phyloP scores from a whole-genome alignment of 1,140 invertebrate genomes.

The Lasioglossum albipes region DNA sequence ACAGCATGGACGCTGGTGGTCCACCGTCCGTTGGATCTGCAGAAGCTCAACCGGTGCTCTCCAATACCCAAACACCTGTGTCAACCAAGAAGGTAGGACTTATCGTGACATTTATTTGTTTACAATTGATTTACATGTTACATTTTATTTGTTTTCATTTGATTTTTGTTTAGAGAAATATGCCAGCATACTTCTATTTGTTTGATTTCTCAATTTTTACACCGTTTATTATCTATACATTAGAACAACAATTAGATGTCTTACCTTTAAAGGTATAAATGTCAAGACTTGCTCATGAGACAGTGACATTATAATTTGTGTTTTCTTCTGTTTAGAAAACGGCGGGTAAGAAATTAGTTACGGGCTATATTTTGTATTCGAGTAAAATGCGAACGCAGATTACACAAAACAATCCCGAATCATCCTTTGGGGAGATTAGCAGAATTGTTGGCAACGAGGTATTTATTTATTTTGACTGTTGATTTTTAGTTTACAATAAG shows the following conservation, averaged over 20 bases:
- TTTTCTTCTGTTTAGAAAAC: slow-evolving; percentile 85
- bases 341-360: slow-evolving; percentile 92
- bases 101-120: slow-evolving; percentile 64
- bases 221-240: slow-evolving; percentile 66
- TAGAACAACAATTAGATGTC: slow-evolving; percentile 59
- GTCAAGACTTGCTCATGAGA: slow-evolving; percentile 44
- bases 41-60: slow-evolving; percentile 81
- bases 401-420: slow-evolving; percentile 95
- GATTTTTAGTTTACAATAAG: slow-evolving; percentile 49
- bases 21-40: slow-evolving; percentile 87
- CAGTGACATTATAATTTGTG: slow-evolving; percentile 74
- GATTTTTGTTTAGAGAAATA: slow-evolving; percentile 74
- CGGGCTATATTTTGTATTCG: slow-evolving; percentile 99
- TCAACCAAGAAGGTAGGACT: slow-evolving; percentile 80
- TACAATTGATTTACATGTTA: slow-evolving; percentile 58
- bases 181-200: slow-evolving; percentile 77
- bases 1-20: slow-evolving; percentile 82
- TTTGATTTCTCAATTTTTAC: slow-evolving; percentile 67
- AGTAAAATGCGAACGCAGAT: slow-evolving; percentile 95
- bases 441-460: slow-evolving; percentile 96
- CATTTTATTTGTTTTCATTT: slow-evolving; percentile 64
- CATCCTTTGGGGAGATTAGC: slow-evolving; percentile 98
- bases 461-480: slow-evolving; percentile 75
- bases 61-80: slow-evolving; percentile 81
- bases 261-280: slow-evolving; percentile 48